Percentiles rank a stretch among this genome's conserved stretches.
Evolutionary conservation across 2,888 invertebrate genomes (phyloP).

Genomic region (Cheilosia pagana): DNA sequence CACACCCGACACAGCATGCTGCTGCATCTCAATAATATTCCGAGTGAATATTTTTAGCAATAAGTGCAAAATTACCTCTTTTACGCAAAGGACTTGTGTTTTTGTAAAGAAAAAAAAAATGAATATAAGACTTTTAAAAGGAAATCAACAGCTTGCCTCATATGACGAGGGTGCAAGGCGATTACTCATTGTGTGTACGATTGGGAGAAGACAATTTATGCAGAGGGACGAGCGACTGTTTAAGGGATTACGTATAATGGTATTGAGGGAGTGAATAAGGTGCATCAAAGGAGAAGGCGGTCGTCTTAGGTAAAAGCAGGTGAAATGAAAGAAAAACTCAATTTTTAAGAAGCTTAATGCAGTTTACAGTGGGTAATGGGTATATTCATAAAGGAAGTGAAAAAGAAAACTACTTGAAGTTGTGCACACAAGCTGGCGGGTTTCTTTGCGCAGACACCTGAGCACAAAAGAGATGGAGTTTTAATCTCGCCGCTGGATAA

Average conservation of each 20-base stretch:
- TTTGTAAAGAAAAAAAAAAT: conserved; percentile 17
- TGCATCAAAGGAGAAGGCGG: conserved; percentile 30
- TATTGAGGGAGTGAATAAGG: conserved; percentile 26
- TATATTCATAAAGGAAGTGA: conserved; percentile 25
- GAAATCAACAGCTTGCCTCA: not conserved
- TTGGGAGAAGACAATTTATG: not conserved
- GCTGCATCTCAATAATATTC: conserved; percentile 43
- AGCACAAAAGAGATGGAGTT: not conserved
- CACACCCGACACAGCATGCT: not conserved
- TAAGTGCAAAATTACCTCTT: conserved; percentile 50
- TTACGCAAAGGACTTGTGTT: conserved; percentile 9
- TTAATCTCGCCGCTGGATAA: conserved; percentile 23
- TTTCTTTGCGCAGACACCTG: conserved; percentile 30
- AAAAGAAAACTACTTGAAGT: conserved; percentile 26
- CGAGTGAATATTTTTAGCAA: conserved; percentile 27
- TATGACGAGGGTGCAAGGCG: not conserved
- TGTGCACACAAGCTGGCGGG: conserved; percentile 34
- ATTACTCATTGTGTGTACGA: conserved; percentile 17
- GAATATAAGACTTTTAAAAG: not conserved
- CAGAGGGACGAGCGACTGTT: conserved; percentile 14
- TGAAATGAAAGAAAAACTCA: not conserved
- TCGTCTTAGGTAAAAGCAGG: not conserved
- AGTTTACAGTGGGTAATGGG: conserved; percentile 43
- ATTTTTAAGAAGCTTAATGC: conserved; percentile 60
- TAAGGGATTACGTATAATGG: conserved; percentile 16